Evolutionary conservation across 2,888 invertebrate genomes (phyloP), one percentile per base, ranked within the genome.

Genomic region (Crematogaster levior): DNA sequence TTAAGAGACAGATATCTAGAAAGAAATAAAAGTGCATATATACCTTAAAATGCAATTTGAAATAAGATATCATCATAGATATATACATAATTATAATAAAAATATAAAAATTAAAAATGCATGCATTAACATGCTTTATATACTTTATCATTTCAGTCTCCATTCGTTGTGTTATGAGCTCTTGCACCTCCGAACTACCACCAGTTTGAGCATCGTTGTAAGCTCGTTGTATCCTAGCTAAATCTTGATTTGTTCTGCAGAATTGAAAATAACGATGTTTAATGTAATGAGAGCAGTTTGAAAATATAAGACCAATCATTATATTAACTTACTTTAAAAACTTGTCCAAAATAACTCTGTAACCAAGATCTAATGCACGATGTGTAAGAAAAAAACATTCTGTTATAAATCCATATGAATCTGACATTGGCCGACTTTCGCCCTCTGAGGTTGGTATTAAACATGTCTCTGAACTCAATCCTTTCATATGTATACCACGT

Each of bases 381-480:
- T 99, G 99, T 0, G 98, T 97, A 95, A 98, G 96, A 94, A 97
- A 99, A 94, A 99, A 99, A 91, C 98, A 97, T 93, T 99, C 98
- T 0, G 98, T 98, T 18, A 98, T 96, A 94, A 99, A 99, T 92
- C 96, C 97, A 92, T 96, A 98, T 24, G 95, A 95, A 0, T 96
- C 95, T 0, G 95, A 95, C 0, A 96, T 95, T 1, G 96, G 94
- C 18, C 97, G 94, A 56, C 93, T 94, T 75, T 96, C 96, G 30
- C 95, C 95, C 68, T 96, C 96, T 15, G 96, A 95, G 0, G 95
- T 93, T 15, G 98, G 97, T 85, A 98, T 95, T 58, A 99, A 95
- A 91, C 97, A 97, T 0, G 98, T 99, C 93, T 98, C 98, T 51
- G 96, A 96, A 75, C 95, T 95, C 84, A 98, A 95, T 85, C 96